Conservation (phyloP, 2,797 vertebrate species). For the Paguma larvata region DNA sequence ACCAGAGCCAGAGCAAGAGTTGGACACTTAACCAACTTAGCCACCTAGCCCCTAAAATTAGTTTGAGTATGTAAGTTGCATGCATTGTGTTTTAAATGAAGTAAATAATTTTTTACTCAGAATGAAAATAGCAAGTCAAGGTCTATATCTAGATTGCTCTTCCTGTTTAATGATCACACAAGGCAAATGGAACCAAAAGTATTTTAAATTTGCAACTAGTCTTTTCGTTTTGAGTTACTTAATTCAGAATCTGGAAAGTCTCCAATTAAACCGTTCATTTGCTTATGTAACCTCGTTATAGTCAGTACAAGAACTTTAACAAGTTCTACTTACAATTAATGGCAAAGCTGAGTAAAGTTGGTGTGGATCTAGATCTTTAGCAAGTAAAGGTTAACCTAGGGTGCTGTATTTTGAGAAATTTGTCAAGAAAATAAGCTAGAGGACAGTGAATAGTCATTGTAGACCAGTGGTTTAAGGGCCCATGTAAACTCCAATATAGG, state of each 20-base stretch:
- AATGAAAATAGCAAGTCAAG: not conserved
- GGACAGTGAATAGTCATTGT: not conserved
- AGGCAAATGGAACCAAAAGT: not conserved
- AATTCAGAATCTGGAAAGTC: not conserved
- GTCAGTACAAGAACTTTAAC: not conserved
- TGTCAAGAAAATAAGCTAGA: not conserved
- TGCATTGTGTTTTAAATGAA: not conserved
- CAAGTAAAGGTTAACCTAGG: not conserved
- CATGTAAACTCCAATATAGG: not conserved
- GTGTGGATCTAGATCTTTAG: not conserved
- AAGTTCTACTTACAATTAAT: not conserved
- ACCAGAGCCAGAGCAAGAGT: too few relatives aligned
- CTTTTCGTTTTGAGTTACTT: not conserved
- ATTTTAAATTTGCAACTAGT: not conserved
- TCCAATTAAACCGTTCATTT: not conserved
- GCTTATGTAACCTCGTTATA: not conserved
- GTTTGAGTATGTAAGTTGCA: not conserved
- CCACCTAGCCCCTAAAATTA: not conserved
- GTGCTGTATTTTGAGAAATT: constrained; percentile 4
- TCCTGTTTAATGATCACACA: not conserved
- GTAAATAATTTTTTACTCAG: not conserved
- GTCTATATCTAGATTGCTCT: not conserved
- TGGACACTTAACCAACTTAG: too few relatives aligned
- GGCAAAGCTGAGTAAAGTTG: not conserved
- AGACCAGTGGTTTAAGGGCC: not conserved